phyloP scores from a whole-genome alignment of 2,113 vertebrate genomes.

The Colossoma macropomum region DNA sequence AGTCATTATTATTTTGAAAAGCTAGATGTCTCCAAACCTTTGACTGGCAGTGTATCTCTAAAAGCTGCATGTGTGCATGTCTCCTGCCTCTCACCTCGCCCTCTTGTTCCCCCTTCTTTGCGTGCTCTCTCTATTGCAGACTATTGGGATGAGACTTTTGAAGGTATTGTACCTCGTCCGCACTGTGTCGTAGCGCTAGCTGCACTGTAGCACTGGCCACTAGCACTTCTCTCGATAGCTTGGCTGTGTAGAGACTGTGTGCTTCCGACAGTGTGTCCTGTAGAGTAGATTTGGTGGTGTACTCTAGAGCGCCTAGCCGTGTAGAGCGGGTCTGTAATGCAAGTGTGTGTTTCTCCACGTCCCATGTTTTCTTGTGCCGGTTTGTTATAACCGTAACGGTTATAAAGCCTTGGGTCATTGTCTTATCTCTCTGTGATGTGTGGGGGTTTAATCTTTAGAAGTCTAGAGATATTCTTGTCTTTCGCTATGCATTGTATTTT shows the following conservation, averaged over 20 bases:
- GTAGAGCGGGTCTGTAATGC: slow-evolving; percentile 44
- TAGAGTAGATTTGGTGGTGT: slow-evolving; percentile 49
- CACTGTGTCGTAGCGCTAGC: slow-evolving; percentile 71
- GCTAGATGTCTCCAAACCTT: not conserved
- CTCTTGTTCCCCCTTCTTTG: slow-evolving; percentile 73
- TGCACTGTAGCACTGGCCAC: slow-evolving; percentile 72
- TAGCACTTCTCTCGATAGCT: slow-evolving; percentile 48
- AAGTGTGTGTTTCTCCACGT: slow-evolving; percentile 52
- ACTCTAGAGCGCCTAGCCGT: slow-evolving; percentile 30
- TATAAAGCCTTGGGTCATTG: slow-evolving; percentile 35
- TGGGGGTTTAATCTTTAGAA: not conserved
- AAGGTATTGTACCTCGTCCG: slow-evolving; percentile 83
- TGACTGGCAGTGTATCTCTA: slow-evolving; percentile 4
- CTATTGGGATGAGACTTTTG: slow-evolving; percentile 82
- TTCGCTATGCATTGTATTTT: not conserved
- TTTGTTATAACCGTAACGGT: slow-evolving; percentile 39
- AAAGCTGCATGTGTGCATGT: slow-evolving; percentile 51
- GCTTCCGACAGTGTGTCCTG: slow-evolving; percentile 57
- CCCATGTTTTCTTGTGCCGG: slow-evolving; percentile 44
- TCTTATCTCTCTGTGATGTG: slow-evolving; percentile 32
- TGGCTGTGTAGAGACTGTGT: slow-evolving; percentile 62
- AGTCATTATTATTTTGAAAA: not conserved
- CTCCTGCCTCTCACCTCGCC: slow-evolving; percentile 56
- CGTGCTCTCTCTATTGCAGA: slow-evolving; percentile 84
- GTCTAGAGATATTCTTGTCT: not conserved